Conservation (phyloP, 2,888 invertebrate genomes). For the Hirtodrosophila histrioides region DNA sequence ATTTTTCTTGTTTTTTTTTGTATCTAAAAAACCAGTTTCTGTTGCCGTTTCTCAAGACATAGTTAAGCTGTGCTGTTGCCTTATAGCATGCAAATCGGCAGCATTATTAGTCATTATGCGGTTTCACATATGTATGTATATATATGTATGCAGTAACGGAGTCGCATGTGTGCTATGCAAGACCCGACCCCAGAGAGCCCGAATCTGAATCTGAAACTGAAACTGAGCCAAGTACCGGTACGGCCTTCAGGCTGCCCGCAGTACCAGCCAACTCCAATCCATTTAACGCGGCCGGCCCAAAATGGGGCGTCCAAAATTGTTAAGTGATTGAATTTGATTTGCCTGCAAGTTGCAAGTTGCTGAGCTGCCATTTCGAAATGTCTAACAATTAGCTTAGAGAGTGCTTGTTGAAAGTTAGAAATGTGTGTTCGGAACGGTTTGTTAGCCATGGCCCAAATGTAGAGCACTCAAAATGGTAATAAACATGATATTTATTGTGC, state of each 20-base stretch:
- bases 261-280: conserved; percentile 30
- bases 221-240: conserved; percentile 11
- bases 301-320: conserved; percentile 58
- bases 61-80: conserved; percentile 29
- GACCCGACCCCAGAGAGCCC: neutral
- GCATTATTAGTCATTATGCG: conserved; percentile 58
- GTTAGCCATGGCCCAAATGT: conserved; percentile 16
- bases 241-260: conserved; percentile 56
- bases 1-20: conserved; percentile 19
- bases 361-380: conserved; percentile 17
- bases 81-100: conserved; percentile 56
- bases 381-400: conserved; percentile 27
- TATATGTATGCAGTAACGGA: conserved; percentile 11
- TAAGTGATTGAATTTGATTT: conserved; percentile 49
- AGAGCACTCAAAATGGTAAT: conserved; percentile 13
- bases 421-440: conserved; percentile 13
- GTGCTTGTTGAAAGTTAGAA: conserved; percentile 37
- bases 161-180: conserved; percentile 17
- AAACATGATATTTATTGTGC: neutral
- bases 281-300: conserved; percentile 40
- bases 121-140: conserved; percentile 23
- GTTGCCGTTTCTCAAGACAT: conserved; percentile 39
- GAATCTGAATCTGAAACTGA: no score
- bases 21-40: conserved; percentile 43
- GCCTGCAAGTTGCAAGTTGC: conserved; percentile 12